Conservation (phyloP, 1,140 invertebrate species). For the Pygmarrhopalites habei region DNA sequence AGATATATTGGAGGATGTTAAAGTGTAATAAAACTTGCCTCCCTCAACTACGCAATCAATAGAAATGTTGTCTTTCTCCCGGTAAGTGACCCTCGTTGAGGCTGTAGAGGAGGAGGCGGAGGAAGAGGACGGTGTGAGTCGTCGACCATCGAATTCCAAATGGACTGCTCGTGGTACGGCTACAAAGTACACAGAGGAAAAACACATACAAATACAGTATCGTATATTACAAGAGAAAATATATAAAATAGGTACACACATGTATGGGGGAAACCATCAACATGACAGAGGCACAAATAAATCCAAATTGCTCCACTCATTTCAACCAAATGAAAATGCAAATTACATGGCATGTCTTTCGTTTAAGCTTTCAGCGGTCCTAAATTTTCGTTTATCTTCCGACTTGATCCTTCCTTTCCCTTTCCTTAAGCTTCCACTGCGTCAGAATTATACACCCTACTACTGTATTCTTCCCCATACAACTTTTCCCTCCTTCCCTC, state of each 20-base stretch:
- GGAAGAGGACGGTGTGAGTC: conserved; percentile 36
- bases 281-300: neutral
- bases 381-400: conserved; percentile 13
- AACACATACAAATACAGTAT: neutral
- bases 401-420: neutral
- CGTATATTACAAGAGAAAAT: neutral
- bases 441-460: neutral
- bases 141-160: conserved; percentile 40
- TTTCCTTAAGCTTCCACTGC: neutral
- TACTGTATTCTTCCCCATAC: too few relatives aligned
- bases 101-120: conserved; percentile 38
- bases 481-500: too few relatives aligned
- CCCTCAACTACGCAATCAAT: conserved; percentile 75
- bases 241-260: too few relatives aligned
- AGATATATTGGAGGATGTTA: too few relatives aligned
- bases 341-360: conserved; percentile 15
- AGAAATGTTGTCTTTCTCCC: conserved; percentile 47
- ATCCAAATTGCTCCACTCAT: conserved; percentile 10
- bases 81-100: conserved; percentile 40
- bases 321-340: conserved; percentile 24
- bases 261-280: neutral
- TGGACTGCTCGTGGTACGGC: conserved; percentile 37
- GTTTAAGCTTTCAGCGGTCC: neutral
- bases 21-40: too few relatives aligned
- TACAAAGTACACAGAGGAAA: conserved; percentile 27